Evolutionary conservation across 2,113 vertebrate genomes (phyloP).

Genomic region (Hippocampus abdominalis): DNA sequence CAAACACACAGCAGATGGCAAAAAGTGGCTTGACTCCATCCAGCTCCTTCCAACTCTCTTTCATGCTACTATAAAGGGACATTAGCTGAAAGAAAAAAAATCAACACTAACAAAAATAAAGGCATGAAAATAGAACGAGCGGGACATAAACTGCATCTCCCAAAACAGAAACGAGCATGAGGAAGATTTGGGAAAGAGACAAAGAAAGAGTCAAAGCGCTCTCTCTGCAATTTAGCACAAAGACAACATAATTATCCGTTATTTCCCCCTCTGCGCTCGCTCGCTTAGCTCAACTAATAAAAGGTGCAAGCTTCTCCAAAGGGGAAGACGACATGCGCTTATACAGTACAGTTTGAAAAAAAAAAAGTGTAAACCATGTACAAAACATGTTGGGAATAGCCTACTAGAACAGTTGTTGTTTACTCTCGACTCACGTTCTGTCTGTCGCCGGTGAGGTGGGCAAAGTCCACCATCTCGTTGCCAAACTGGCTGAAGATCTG

Average conservation of each 20-base stretch:
- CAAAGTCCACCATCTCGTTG: slow-evolving; percentile 99
- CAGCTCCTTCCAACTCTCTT: background rate
- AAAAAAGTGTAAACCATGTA: background rate
- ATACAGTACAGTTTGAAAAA: background rate
- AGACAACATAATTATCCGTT: slow-evolving; percentile 67
- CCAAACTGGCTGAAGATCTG: slow-evolving; percentile 99
- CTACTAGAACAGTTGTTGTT: background rate
- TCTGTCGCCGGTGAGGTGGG: slow-evolving; percentile 95
- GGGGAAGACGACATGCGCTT: background rate
- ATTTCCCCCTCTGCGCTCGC: slow-evolving; percentile 54
- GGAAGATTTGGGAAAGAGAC: slow-evolving; percentile 31
- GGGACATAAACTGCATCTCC: background rate
- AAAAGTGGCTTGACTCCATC: slow-evolving; percentile 4
- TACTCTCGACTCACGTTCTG: slow-evolving; percentile 84
- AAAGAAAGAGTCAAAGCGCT: slow-evolving; percentile 53
- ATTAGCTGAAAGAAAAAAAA: background rate
- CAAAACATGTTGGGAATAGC: background rate
- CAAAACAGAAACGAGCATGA: slow-evolving; percentile 26
- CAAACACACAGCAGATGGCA: slow-evolving; percentile 3
- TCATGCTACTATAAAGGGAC: background rate
- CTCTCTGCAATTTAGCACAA: slow-evolving; percentile 54
- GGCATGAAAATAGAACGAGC: slow-evolving; percentile 16
- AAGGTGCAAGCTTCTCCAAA: slow-evolving; percentile 51
- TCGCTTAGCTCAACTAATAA: slow-evolving; percentile 44
- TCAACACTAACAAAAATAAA: slow-evolving; percentile 9